Evolutionary conservation across 2,797 vertebrate species (phyloP).

Genomic region (Manis pentadactyla): DNA sequence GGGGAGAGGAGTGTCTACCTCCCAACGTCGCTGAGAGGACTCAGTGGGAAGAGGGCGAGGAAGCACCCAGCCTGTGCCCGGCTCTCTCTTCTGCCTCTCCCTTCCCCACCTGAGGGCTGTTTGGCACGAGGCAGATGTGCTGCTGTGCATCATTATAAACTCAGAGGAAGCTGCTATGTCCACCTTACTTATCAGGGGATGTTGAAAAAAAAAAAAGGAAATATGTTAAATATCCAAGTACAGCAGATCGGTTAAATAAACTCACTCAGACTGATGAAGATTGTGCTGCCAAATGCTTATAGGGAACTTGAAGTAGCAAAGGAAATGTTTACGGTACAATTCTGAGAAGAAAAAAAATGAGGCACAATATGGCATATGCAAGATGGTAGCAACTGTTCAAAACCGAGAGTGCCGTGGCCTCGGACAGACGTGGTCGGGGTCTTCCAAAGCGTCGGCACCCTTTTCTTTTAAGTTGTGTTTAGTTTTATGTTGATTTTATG

Average conservation of each 20-base stretch:
- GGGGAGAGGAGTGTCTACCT: not conserved
- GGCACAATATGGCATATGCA: not conserved
- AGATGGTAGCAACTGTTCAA: not conserved
- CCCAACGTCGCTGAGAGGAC: not conserved
- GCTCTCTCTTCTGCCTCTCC: not conserved
- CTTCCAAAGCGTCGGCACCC: not conserved
- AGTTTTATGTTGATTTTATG: not conserved
- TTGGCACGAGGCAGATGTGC: not conserved
- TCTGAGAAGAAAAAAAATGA: constrained; percentile 17
- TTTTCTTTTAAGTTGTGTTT: not conserved
- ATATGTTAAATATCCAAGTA: not conserved
- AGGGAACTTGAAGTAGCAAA: constrained; percentile 39
- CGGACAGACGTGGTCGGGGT: fast-evolving
- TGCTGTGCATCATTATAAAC: not conserved
- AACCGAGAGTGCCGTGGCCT: not conserved
- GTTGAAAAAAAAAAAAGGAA: not conserved
- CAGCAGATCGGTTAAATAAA: constrained; percentile 53
- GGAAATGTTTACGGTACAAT: constrained; percentile 52
- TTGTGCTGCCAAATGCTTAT: not conserved
- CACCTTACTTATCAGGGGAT: not conserved
- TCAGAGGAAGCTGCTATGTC: not conserved
- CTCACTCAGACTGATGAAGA: constrained; percentile 39
- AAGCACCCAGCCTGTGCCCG: fast-evolving
- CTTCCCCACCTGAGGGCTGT: not conserved
- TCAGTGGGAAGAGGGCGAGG: fast-evolving